These are phyloP conservation scores for Oostethus manadensis DNA, from an alignment of 2,113 vertebrate species.

Conservation along the genomic window DNA sequence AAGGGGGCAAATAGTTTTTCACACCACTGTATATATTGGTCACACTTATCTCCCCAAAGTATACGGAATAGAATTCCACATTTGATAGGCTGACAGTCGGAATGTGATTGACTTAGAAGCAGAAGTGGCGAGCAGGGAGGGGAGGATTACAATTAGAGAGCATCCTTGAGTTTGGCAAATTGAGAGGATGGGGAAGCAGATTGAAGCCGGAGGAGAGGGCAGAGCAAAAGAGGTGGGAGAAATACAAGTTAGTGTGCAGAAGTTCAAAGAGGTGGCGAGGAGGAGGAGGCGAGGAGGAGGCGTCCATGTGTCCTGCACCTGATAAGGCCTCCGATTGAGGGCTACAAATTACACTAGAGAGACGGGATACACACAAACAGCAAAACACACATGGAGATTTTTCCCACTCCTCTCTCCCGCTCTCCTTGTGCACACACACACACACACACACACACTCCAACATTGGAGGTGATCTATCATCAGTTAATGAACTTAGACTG, in stretches of 20 bases:
- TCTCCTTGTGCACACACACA: conserved; percentile 13
- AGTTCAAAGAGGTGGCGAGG: conserved; percentile 46
- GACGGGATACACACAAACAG: conserved; percentile 37
- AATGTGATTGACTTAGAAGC: conserved; percentile 12
- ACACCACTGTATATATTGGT: background rate
- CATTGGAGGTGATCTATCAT: conserved; percentile 76
- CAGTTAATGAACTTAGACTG: conserved; percentile 93
- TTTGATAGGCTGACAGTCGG: conserved; percentile 6
- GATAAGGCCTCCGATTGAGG: conserved; percentile 67
- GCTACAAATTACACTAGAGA: conserved; percentile 59
- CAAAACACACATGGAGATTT: conserved; percentile 29
- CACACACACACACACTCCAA: conserved; percentile 27
- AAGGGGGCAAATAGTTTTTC: too few species aligned
- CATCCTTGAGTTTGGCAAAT: conserved; percentile 23
- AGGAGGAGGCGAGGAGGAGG: conserved; percentile 50
- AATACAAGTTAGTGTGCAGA: conserved; percentile 34
- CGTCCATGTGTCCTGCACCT: conserved; percentile 66
- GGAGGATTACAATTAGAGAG: conserved; percentile 39
- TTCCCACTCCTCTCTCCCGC: conserved; percentile 1
- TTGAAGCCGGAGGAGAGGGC: conserved; percentile 22
- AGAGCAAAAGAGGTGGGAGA: conserved; percentile 25
- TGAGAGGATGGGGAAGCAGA: conserved; percentile 12
- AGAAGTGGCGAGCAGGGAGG: conserved; percentile 23
- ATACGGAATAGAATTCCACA: background rate
- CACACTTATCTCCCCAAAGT: background rate